phyloP scores from a whole-genome alignment of 2,113 vertebrate genomes.

The Chrysochloris asiatica region DNA sequence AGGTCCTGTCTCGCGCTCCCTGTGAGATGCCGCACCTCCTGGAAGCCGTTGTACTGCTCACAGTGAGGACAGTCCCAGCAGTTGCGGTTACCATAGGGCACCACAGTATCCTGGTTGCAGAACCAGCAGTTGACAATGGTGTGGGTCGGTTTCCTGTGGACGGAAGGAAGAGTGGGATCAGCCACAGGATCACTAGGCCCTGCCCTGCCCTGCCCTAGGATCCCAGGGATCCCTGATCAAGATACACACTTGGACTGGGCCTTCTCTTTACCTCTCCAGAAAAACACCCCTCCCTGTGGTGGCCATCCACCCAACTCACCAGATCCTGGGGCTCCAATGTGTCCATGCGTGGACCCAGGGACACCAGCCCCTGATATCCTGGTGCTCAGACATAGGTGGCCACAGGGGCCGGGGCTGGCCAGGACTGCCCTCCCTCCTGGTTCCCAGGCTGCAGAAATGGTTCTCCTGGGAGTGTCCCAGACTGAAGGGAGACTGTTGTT shows the following conservation, averaged over 20 bases:
- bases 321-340: not conserved
- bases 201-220: not conserved
- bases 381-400: not conserved
- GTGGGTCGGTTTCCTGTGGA: slow-evolving; percentile 90
- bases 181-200: not conserved
- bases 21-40: slow-evolving; percentile 87
- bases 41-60: slow-evolving; percentile 99
- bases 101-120: slow-evolving; percentile 93
- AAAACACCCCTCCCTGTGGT: not conserved
- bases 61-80: slow-evolving; percentile 99
- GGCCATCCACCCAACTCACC: not conserved
- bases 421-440: not conserved
- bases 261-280: not conserved
- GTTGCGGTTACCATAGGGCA: slow-evolving; percentile 97
- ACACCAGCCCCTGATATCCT: not conserved
- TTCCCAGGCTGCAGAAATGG: not conserved
- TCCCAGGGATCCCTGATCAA: not conserved
- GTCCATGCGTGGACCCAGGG: not conserved
- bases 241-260: not conserved
- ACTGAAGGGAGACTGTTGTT: not conserved
- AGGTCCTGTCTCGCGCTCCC: not conserved
- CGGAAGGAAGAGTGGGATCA: not conserved
- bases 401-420: not conserved
- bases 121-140: slow-evolving; percentile 98
- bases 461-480: not conserved